A percentile compares a stretch with the other conserved stretches of the same genome.
These are phyloP conservation scores for Piaya cayana DNA, from an alignment of 2,113 vertebrate genomes.

Conservation along the genomic window DNA sequence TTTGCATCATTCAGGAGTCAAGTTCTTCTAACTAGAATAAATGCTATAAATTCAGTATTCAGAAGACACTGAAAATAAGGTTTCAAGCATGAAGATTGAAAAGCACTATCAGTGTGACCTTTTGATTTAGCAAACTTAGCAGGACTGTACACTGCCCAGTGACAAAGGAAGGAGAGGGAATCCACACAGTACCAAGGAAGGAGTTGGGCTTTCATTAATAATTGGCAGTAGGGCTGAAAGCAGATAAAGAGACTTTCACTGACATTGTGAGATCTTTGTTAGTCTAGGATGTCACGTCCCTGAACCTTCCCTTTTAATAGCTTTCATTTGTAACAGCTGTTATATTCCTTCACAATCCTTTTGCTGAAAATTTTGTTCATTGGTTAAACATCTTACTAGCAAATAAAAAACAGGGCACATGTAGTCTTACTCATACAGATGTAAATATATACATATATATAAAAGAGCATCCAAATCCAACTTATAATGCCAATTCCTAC, in stretches of 20 bases:
- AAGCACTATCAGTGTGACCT: neutral
- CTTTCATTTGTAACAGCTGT: neutral
- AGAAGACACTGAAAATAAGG: neutral
- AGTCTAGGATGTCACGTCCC: neutral
- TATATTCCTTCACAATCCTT: neutral
- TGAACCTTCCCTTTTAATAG: neutral
- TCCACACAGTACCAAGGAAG: neutral
- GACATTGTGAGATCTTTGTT: neutral
- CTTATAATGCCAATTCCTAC: neutral
- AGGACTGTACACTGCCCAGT: neutral
- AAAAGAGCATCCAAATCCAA: neutral
- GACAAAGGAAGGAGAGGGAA: neutral
- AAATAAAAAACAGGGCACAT: neutral
- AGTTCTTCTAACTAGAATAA: neutral
- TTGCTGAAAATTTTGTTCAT: neutral
- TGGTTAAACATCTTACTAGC: neutral
- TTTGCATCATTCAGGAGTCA: neutral
- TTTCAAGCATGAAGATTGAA: neutral
- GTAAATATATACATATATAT: neutral
- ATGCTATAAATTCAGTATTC: neutral
- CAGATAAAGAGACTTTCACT: neutral
- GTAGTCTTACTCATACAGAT: neutral
- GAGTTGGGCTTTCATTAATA: neutral
- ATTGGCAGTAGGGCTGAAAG: neutral
- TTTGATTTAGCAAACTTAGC: neutral